Base-by-base conservation (phyloP, 2,888 invertebrate species). In the Orgyia antiqua region DNA sequence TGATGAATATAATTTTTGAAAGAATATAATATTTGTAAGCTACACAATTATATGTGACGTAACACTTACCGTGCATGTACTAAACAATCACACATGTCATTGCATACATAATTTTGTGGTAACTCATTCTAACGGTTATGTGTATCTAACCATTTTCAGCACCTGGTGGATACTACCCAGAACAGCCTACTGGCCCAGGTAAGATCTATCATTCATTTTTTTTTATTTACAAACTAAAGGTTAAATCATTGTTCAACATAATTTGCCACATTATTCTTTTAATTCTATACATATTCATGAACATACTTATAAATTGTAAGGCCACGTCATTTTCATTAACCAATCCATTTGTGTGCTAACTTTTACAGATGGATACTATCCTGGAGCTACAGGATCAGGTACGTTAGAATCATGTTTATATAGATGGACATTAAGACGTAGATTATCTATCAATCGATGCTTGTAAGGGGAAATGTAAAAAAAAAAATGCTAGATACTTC, bases 91-190 rank as follows among this genome's bases (percentile, higher is more conserved):
- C 3, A 10, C 15, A 15, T 25, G 9, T 13, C 10, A 1, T 11
- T 6, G 7, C 17, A 19, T 7, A 29, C 33, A 43, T 28, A 40
- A 32, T 23, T 23, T n/a, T n/a, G n/a, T n/a, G n/a, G n/a, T n/a
- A n/a, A n/a, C n/a, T n/a, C 7, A 12, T 29, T 19, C 64, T 36
- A 33, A 43, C 30, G 2, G 17, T 23, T 34, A 13, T 29, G 10
- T 34, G 30, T 39, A 7, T 42, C 28, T 45, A 36, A 42, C 31
- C 29, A 32, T 35, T 52, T 51, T n/a, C 49, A 49, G 49, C 31
- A 27, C 15, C 36, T 23, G 51, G 29, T 10, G 48, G 31, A 29
- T 51, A 52, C 36, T 53, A 52, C 21, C 51, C 51, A 32, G 45
- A 24, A 36, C 33, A 39, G 28, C 35, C 51, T 25, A 32, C 24